These are phyloP conservation scores for Fabriciana adippe DNA, from an alignment of 2,888 invertebrate species.

Conservation along the genomic window DNA sequence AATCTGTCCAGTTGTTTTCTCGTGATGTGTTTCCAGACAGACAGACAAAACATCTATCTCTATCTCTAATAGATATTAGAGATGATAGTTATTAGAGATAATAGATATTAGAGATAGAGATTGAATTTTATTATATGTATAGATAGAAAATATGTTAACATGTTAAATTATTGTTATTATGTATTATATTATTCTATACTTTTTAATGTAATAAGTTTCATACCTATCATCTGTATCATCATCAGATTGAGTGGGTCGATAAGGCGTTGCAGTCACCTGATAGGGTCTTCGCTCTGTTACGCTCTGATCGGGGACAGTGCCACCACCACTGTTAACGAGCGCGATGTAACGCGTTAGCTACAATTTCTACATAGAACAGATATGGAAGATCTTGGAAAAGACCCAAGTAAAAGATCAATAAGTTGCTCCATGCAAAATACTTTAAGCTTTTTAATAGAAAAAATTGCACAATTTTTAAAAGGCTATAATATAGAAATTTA, in stretches of 20 bases:
- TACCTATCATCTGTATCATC: conserved; percentile 47
- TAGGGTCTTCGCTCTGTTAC: conserved; percentile 42
- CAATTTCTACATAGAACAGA: conserved; percentile 21
- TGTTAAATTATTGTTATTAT: too few relatives aligned
- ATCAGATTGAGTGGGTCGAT: conserved; percentile 39
- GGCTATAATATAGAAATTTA: too few relatives aligned
- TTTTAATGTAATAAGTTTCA: conserved; percentile 11
- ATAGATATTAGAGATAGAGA: too few relatives aligned
- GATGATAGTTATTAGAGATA: too few relatives aligned
- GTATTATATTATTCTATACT: too few relatives aligned
- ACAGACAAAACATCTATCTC: too few relatives aligned
- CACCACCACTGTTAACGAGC: conserved; percentile 51
- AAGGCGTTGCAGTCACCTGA: conserved; percentile 44
- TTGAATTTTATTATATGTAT: too few relatives aligned
- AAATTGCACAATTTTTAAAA: neutral
- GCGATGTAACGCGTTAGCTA: conserved; percentile 30
- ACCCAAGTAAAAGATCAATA: neutral
- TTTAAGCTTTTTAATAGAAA: neutral
- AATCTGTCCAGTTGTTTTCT: too few relatives aligned
- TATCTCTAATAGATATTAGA: too few relatives aligned
- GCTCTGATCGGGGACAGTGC: conserved; percentile 44
- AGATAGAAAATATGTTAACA: too few relatives aligned
- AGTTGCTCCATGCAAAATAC: conserved; percentile 10
- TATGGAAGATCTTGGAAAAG: neutral
- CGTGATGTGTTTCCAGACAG: too few relatives aligned